Evolutionary conservation across 1,140 invertebrate species (phyloP).

Genomic region (Aphidius ervi): DNA sequence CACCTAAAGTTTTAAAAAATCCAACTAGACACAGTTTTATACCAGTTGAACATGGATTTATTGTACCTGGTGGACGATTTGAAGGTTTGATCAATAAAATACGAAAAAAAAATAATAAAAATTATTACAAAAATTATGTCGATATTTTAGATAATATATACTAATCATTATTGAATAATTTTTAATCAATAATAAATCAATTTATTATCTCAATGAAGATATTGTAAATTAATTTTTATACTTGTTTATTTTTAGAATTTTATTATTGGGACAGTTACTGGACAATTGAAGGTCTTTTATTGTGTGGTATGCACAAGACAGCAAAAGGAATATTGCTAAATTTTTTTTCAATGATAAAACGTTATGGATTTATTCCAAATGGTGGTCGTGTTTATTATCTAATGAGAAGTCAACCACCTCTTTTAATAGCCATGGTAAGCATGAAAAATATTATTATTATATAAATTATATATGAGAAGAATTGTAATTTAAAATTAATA

Average conservation of each 20-base stretch:
- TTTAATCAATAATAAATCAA: too few species aligned
- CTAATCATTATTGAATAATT: not conserved
- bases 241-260: slow-evolving; percentile 53
- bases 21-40: slow-evolving; percentile 70
- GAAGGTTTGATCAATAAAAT: slow-evolving; percentile 56
- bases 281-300: slow-evolving; percentile 74
- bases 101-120: too few species aligned
- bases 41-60: slow-evolving; percentile 73
- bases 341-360: slow-evolving; percentile 64
- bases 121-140: too few species aligned
- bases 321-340: slow-evolving; percentile 75
- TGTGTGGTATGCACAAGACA: slow-evolving; percentile 71
- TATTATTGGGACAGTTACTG: slow-evolving; percentile 92
- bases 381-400: slow-evolving; percentile 75
- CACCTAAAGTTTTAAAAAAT: slow-evolving; percentile 58
- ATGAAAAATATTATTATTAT: slow-evolving; percentile 1
- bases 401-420: slow-evolving; percentile 73
- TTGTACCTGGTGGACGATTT: slow-evolving; percentile 86
- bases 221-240: slow-evolving; percentile 8
- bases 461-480: not conserved
- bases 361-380: slow-evolving; percentile 72
- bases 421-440: slow-evolving; percentile 74
- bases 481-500: not conserved
- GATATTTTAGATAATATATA: too few species aligned
- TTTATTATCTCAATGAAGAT: not conserved